Conservation (phyloP, 2,113 vertebrate genomes). For the Hippolais icterina region DNA sequence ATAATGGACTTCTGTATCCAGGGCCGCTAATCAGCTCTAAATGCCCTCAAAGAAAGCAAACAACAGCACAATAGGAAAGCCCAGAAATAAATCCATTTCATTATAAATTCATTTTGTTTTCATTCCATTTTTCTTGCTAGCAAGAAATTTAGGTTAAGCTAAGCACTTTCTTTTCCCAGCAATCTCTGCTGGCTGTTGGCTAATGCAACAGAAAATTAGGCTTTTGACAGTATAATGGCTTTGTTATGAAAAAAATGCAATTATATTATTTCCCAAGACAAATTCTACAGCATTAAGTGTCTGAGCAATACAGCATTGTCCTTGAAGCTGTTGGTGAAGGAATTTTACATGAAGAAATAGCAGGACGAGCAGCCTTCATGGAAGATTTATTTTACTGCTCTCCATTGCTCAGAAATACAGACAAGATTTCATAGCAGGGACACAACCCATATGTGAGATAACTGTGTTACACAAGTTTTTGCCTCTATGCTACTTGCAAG, state of each 20-base stretch:
- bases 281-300: neutral
- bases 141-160: conserved; percentile 48
- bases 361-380: neutral
- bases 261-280: conserved; percentile 41
- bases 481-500: neutral
- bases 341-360: neutral
- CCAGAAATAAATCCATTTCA: conserved; percentile 56
- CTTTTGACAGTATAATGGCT: conserved; percentile 45
- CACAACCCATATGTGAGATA: fast-evolving
- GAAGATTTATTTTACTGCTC: neutral
- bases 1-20: conserved; percentile 52
- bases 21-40: conserved; percentile 27
- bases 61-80: conserved; percentile 40
- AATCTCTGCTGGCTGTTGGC: neutral
- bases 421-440: neutral
- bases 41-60: conserved; percentile 42
- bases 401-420: neutral
- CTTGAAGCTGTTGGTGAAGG: neutral
- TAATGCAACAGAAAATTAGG: conserved; percentile 35
- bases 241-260: conserved; percentile 44
- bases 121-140: conserved; percentile 37
- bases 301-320: neutral
- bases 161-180: conserved; percentile 43
- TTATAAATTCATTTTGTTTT: conserved; percentile 67
- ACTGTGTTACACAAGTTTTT: neutral